A percentile compares a stretch with the other conserved stretches of the same genome.
Conservation (phyloP, 2,113 vertebrate genomes). For the Trematomus loennbergii region DNA sequence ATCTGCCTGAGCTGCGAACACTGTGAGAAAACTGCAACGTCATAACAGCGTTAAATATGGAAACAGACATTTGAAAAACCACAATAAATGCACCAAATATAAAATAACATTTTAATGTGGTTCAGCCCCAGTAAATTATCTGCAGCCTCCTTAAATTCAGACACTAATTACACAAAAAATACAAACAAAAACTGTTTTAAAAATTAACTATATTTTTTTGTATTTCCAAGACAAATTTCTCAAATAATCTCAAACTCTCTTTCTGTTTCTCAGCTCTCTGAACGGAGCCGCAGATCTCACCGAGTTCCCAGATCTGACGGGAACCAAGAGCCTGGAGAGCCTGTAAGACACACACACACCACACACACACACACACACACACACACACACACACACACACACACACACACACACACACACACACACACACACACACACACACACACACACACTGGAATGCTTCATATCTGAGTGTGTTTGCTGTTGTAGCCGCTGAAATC, state of each 20-base stretch:
- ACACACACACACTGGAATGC: constrained; percentile 36
- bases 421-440: constrained; percentile 39
- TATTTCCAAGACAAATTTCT: background rate
- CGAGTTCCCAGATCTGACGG: constrained; percentile 93
- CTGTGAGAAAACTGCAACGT: constrained; percentile 67
- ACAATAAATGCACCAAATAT: too few species aligned
- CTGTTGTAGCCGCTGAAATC: constrained; percentile 39
- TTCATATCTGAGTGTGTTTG: constrained; percentile 46
- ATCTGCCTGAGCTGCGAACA: constrained; percentile 88
- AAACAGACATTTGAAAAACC: too few species aligned
- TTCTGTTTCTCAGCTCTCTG: constrained; percentile 86
- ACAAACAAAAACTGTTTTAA: background rate
- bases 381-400: constrained; percentile 16
- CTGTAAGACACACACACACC: constrained; percentile 86
- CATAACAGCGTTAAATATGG: too few species aligned
- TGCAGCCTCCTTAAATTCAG: background rate
- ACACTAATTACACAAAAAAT: background rate
- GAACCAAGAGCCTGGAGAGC: constrained; percentile 91
- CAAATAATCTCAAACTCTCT: too few species aligned
- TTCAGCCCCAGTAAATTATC: too few species aligned
- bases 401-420: background rate
- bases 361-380: constrained; percentile 31
- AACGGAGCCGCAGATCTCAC: constrained; percentile 93
- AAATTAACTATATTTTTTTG: background rate
- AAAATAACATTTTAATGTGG: too few species aligned